Base-by-base conservation (phyloP, 2,888 invertebrate species). In the Deroplatys truncata region DNA sequence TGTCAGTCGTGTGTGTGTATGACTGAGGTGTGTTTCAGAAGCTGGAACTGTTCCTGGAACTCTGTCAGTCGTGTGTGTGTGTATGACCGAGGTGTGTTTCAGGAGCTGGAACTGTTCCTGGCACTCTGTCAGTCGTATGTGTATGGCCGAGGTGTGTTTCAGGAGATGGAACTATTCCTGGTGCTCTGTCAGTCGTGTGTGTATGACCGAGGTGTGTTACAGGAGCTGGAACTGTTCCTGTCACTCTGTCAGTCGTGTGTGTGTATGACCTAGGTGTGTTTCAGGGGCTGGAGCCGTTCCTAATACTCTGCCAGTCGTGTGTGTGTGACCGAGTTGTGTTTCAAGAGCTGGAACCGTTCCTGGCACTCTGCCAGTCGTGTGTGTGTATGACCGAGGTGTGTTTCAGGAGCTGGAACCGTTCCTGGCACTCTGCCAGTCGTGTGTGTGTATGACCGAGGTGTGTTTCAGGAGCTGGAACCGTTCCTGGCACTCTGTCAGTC, bases 101-200 rank as follows among this genome's bases (percentile, higher is more conserved):
- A 95, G 95, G 94, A 94, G 91, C 93, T 94, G 92, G 97, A 97
- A 93, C 95, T 96, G 91, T 95, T 97, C 92, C 94, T 96, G 93
- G 94, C 94, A 90, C 95, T 95, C 92, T 96, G 97, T 93, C 94
- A 95, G 92, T 93, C 95, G 28, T 95, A 95, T 91, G 97, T n/a
- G n/a, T n/a, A 20, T 20, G 28, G 3, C 13, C 5, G 28, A 2
- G n/a, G 20, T 16, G 20, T 85, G 29, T 86, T 86, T 0, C 93
- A 95, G 95, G 94, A 94, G 91, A 93, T 94, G 92, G 97, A 97
- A 93, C 95, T 96, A 91, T 95, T 97, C 92, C 94, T 96, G 93
- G 94, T 94, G 90, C 95, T 95, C 92, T 96, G 97, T 93, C 94
- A 95, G 92, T 93, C 95, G 28, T 95, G 95, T 91, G 97, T n/a